Conservation (phyloP, 2,113 vertebrate species). For the Sphaerodactylus townsendi region DNA sequence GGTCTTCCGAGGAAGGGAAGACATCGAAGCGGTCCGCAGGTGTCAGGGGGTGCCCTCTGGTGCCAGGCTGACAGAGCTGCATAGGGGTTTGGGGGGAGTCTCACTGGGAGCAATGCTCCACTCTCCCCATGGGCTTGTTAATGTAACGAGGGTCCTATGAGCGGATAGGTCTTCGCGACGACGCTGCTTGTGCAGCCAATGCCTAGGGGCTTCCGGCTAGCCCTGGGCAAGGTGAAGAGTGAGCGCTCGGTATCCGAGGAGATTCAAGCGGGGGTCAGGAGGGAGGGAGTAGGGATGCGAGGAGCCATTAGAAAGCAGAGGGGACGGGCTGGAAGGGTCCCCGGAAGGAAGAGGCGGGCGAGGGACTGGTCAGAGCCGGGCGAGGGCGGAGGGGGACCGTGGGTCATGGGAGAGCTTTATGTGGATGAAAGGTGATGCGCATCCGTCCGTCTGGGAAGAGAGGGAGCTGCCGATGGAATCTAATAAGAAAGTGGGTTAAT, state of each 20-base stretch:
- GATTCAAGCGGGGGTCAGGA: slow-evolving; percentile 1
- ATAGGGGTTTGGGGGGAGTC: slow-evolving; percentile 48
- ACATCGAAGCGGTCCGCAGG: slow-evolving; percentile 51
- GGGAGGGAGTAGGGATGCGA: slow-evolving; percentile 48
- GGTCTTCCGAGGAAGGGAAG: slow-evolving; percentile 61
- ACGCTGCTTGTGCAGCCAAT: slow-evolving; percentile 7
- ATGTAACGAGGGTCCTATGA: slow-evolving; percentile 49
- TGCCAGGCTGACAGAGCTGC: slow-evolving; percentile 61
- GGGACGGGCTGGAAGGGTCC: slow-evolving; percentile 27
- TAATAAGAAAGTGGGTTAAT: slow-evolving; percentile 1
- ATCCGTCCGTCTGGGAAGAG: slow-evolving; percentile 22
- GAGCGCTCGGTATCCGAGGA: background rate
- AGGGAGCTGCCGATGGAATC: slow-evolving; percentile 44
- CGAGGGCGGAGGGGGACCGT: slow-evolving; percentile 1
- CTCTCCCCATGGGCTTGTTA: slow-evolving; percentile 82
- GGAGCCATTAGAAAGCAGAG: slow-evolving; percentile 36
- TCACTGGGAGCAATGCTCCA: slow-evolving; percentile 78
- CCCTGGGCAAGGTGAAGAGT: background rate
- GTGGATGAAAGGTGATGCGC: slow-evolving; percentile 56
- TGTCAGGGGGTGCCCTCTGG: slow-evolving; percentile 62
- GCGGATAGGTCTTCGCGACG: slow-evolving; percentile 37
- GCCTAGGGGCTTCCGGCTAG: background rate
- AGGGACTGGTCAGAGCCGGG: too few relatives aligned
- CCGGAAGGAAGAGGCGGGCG: background rate
- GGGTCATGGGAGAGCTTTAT: slow-evolving; percentile 51